phyloP scores from a whole-genome alignment of 2,113 vertebrate genomes.

The Burhinus oedicnemus region DNA sequence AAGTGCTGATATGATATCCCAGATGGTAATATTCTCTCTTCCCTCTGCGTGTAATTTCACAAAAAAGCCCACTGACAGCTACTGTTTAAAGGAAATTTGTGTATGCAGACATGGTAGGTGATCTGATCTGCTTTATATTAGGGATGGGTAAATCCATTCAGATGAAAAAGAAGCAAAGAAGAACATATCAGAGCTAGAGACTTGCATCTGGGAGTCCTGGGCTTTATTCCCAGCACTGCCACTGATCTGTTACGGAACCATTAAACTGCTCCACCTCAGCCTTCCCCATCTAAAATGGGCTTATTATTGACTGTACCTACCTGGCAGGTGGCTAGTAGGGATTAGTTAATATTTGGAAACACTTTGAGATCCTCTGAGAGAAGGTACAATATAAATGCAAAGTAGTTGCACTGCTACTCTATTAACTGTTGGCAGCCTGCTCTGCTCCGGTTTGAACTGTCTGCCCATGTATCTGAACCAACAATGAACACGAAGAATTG shows the following conservation, averaged over 20 bases:
- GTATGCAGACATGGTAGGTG: slow-evolving; percentile 15
- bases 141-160: slow-evolving; percentile 9
- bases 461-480: not conserved
- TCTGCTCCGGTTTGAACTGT: not conserved
- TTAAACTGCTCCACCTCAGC: slow-evolving; percentile 31
- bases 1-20: slow-evolving; percentile 64
- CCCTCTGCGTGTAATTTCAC: slow-evolving; percentile 41
- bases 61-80: slow-evolving; percentile 46
- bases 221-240: slow-evolving; percentile 34
- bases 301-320: slow-evolving; percentile 44
- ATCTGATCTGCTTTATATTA: slow-evolving; percentile 17
- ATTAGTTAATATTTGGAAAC: slow-evolving; percentile 61
- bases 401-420: slow-evolving; percentile 1
- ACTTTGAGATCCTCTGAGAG: slow-evolving; percentile 42
- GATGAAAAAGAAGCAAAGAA: not conserved
- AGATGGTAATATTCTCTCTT: slow-evolving; percentile 56
- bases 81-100: slow-evolving; percentile 40
- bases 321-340: slow-evolving; percentile 22
- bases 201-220: not conserved
- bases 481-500: not conserved
- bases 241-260: not conserved
- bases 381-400: slow-evolving; percentile 64
- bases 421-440: slow-evolving; percentile 42
- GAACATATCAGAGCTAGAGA: not conserved
- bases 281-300: slow-evolving; percentile 26